Evolutionary conservation across 2,113 vertebrate genomes (phyloP).

Genomic region (Dasyurus viverrinus): DNA sequence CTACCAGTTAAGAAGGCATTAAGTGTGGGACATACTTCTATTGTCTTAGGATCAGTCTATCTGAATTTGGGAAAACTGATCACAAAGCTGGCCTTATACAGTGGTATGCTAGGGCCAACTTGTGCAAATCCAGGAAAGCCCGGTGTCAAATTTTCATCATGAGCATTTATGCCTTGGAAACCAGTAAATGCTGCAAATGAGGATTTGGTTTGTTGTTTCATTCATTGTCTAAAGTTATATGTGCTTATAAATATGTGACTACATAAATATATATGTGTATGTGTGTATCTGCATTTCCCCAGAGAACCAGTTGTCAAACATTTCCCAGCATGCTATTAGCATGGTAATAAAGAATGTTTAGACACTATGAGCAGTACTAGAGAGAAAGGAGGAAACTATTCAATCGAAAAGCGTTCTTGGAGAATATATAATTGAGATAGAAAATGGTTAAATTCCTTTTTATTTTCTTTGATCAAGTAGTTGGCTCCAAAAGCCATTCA

Average conservation of each 20-base stretch:
- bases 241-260: too few relatives aligned
- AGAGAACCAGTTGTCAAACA: neutral
- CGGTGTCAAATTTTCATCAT: neutral
- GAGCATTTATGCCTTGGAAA: neutral
- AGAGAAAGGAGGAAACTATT: neutral
- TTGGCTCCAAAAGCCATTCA: neutral
- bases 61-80: neutral
- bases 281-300: neutral
- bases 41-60: neutral
- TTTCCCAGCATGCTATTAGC: neutral
- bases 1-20: neutral
- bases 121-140: neutral
- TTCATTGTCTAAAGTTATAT: neutral
- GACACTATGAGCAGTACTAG: neutral
- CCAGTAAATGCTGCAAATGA: neutral
- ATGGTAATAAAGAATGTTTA: too few relatives aligned
- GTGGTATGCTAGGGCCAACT: neutral
- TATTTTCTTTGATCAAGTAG: neutral
- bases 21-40: neutral
- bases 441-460: neutral
- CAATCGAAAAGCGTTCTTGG: constrained; percentile 46
- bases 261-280: neutral
- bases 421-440: constrained; percentile 14
- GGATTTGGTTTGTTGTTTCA: neutral
- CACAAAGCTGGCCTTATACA: neutral